Evolutionary conservation across 2,113 vertebrate species (phyloP), one percentile per base, ranked within the genome.

Genomic region (Chlorodrepanis virens): DNA sequence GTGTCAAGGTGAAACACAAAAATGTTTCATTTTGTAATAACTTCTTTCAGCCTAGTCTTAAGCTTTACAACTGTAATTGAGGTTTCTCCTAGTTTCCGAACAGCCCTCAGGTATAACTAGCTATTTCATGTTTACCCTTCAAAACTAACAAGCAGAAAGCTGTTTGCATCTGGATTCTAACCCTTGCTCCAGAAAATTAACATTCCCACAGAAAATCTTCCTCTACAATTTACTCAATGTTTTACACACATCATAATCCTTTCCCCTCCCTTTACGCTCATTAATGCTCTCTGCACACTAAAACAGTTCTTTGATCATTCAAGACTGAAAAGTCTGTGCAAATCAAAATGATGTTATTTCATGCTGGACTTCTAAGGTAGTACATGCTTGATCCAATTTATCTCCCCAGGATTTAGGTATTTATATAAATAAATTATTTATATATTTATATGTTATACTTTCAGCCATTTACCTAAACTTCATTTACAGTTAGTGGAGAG

Each of bases 221-320:
- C 44, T 89, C n/a, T 71, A 33, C 24, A 47, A 70, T 78, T 94
- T 84, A 82, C 44, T 93, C 28, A 44, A 0, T 69, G 47, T 81
- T 95, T 90, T 64, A 75, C 64, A 91, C 22, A 24, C 18, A 75
- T 11, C 22, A 16, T 68, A 82, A 91, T 91, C 57, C 31, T 14
- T 91, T 91, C 52, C n/a, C 37, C 22, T 59, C 27, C 37, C 12
- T 60, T 75, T 92, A 64, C 27, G 45, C 31, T 78, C 56, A 49
- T 86, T 76, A 91, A 79, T 83, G 61, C 49, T 75, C 31, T 71
- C 72, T 78, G 86, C 44, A 71, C 74, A 49, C 69, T 68, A 14
- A 40, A 87, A 42, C 39, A 78, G 40, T 68, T 83, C 77, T 95
- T 95, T 95, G 80, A 94, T 96, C 65, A 76, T 57, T 94, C 37